Percentiles rank a stretch among this genome's conserved stretches.
These are phyloP conservation scores for Esperia sulphurella DNA, from an alignment of 2,888 invertebrate genomes.

Conservation along the genomic window DNA sequence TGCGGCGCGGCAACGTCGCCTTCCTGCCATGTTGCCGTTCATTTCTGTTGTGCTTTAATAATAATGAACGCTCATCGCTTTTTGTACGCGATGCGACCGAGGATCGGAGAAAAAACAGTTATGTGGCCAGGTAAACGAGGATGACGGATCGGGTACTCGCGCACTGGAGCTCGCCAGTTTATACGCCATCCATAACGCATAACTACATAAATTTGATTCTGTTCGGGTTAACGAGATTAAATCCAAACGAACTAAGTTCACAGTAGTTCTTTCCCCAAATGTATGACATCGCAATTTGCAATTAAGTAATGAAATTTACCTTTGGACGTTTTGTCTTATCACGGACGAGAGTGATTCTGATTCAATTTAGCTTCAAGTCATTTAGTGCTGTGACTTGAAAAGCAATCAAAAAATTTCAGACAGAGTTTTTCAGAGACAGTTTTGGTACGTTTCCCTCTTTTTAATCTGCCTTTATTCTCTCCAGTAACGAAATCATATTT, in stretches of 20 bases:
- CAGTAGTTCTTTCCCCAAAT: constrained; percentile 19
- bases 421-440: no score
- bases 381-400: no score
- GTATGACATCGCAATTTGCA: constrained; percentile 31
- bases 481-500: neutral
- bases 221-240: neutral
- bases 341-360: constrained; percentile 24
- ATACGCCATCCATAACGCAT: no score
- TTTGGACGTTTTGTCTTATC: constrained; percentile 21
- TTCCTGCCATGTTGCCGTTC: constrained; percentile 57
- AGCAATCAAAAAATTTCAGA: no score
- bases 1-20: constrained; percentile 70
- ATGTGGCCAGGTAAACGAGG: constrained; percentile 63
- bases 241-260: no score
- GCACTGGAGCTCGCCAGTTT: constrained; percentile 2
- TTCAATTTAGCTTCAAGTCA: constrained; percentile 26
- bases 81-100: constrained; percentile 54
- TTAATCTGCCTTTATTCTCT: neutral
- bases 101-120: constrained; percentile 70
- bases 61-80: constrained; percentile 63
- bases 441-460: no score
- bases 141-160: constrained; percentile 36
- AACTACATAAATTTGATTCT: no score
- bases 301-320: constrained; percentile 50
- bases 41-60: constrained; percentile 63